Evolutionary conservation across 2,888 invertebrate genomes (phyloP), one percentile per base, ranked within the genome.

Genomic region (Amblyteles armatorius): DNA sequence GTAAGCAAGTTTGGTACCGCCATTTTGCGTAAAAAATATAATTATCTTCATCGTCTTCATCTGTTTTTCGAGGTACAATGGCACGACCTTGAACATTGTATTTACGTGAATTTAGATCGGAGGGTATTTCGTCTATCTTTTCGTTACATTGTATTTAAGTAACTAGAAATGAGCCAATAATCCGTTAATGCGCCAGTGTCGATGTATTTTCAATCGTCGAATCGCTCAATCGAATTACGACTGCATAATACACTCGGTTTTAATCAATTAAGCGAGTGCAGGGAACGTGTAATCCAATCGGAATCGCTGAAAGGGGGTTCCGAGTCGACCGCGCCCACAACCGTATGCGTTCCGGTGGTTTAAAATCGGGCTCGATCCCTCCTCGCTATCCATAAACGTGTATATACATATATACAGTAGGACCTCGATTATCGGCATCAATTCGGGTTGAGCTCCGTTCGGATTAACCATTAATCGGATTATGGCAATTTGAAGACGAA

Each of bases 261-360:
- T 92, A 92, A 92, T 92, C 90, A 91, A 92, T 92, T 92, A 92
- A 60, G 87, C 88, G 60, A 67, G 69, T 79, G 76, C 72, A 60
- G 76, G 72, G 73, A 57, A 67, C 52, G 76, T 60, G 29, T 91
- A 91, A 92, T 92, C 89, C 89, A 92, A 92, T 92, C 89, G 88
- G 88, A 79, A 82, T 67, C 36, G 79, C 87, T 63, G 80, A 74
- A 55, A 33, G 19, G 83, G 68, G 85, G 86, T 29, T 52, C 26
- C 69, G 69, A 55, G 29, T 48, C 84, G 81, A 84, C 82, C 83
- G 78, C 83, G 77, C 86, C 85, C 79, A 69, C 85, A 85, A 71
- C 87, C 88, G 72, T 74, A 78, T 78, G 80, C 84, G 76, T 78
- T 82, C 33, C 69, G 71, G 83, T 79, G 81, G 83, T 86, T 86